A percentile compares a stretch with the other conserved stretches of the same genome.
Evolutionary conservation across 30 jellyfish, hydroid and myxozoan species (phyloP).

Genomic region (Turritopsis dohrnii): DNA sequence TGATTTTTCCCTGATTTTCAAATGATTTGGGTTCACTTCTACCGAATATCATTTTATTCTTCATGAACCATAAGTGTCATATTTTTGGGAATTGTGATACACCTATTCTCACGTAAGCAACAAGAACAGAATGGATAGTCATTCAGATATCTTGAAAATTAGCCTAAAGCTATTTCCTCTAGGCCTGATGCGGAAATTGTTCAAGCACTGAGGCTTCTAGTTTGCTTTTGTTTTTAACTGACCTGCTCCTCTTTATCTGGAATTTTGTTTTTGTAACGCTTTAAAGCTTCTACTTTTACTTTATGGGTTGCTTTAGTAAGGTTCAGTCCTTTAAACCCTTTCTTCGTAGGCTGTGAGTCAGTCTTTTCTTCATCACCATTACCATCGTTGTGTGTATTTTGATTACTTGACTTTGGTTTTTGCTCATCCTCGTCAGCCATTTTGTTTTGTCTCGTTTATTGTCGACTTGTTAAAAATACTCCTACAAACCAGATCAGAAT

Average conservation of each 20-base stretch:
- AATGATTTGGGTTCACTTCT: no score
- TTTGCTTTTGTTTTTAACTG: background rate
- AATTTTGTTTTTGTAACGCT: background rate
- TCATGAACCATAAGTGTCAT: no score
- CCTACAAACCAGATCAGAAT: background rate
- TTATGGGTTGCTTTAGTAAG: background rate
- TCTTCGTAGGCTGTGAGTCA: background rate
- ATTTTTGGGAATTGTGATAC: no score
- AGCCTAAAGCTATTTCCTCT: no score
- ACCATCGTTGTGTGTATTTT: background rate
- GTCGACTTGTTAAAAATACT: background rate
- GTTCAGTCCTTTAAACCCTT: background rate
- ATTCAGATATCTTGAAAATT: no score
- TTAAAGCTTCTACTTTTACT: background rate
- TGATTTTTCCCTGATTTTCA: no score
- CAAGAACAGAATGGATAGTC: no score
- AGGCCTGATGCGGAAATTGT: no score
- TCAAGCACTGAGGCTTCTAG: no score
- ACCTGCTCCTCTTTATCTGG: background rate
- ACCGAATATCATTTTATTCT: no score
- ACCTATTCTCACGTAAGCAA: no score
- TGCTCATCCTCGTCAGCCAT: background rate
- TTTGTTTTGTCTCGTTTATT: background rate
- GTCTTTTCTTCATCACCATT: background rate
- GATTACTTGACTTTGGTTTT: background rate